Conservation (phyloP, 2,797 vertebrate species). For the Oophaga sylvatica region DNA sequence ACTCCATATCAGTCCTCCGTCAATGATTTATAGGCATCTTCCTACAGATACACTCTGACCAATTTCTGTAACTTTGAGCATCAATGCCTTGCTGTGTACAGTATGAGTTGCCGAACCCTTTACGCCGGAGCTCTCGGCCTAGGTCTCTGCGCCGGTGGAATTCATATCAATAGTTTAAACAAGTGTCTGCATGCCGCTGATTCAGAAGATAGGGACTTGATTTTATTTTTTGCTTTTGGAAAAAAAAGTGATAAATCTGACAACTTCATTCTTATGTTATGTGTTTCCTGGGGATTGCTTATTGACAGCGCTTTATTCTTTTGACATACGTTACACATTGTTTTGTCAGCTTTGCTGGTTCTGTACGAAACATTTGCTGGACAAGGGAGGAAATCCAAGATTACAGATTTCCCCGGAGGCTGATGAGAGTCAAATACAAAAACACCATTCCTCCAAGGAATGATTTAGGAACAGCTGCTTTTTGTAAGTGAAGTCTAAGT, state of each 20-base stretch:
- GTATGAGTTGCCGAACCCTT: background rate
- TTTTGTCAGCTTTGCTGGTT: background rate
- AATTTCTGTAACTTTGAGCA: slow-evolving; percentile 8
- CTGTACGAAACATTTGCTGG: background rate
- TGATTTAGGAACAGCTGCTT: too few relatives aligned
- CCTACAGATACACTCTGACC: slow-evolving; percentile 10
- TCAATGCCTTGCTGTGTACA: background rate
- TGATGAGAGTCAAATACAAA: too few relatives aligned
- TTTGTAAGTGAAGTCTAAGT: too few relatives aligned
- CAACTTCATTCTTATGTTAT: slow-evolving; percentile 3
- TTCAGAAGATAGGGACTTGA: background rate
- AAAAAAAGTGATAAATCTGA: slow-evolving; percentile 13
- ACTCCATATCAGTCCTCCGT: background rate
- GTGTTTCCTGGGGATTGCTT: background rate
- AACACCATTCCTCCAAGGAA: too few relatives aligned
- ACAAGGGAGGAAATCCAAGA: background rate
- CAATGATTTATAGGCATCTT: background rate
- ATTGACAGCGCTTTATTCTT: slow-evolving; percentile 3
- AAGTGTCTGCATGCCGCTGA: background rate
- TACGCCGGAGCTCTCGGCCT: background rate
- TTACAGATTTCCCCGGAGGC: background rate
- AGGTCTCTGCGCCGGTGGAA: background rate
- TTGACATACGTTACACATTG: background rate
- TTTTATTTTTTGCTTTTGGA: background rate
- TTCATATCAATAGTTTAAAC: slow-evolving; percentile 9